phyloP scores from a whole-genome alignment of 2,888 invertebrate genomes.

The Latheticus oryzae region DNA sequence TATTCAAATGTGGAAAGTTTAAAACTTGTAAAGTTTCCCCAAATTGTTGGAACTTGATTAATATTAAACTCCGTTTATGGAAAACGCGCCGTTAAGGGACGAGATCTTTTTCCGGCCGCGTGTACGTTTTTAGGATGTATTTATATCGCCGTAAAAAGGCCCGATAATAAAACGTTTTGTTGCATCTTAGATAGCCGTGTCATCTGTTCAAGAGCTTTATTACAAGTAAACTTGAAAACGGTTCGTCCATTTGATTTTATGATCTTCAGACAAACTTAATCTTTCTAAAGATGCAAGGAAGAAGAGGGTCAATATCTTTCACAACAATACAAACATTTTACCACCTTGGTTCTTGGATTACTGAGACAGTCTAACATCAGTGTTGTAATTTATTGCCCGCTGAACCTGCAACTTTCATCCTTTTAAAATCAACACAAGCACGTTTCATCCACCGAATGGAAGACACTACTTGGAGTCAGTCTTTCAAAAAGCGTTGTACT shows the following conservation, averaged over 20 bases:
- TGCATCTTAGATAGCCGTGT: conserved; percentile 32
- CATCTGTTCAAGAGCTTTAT: conserved; percentile 35
- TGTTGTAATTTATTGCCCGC: conserved; percentile 33
- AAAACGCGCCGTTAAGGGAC: conserved; percentile 38
- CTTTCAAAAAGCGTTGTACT: background rate
- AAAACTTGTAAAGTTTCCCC: conserved; percentile 47
- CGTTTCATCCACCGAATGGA: conserved; percentile 23
- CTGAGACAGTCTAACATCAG: conserved; percentile 23
- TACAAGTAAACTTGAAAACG: conserved; percentile 7
- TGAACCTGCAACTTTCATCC: conserved; percentile 32
- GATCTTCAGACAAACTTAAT: conserved; percentile 3
- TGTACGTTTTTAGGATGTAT: conserved; percentile 33
- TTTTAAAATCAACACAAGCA: conserved; percentile 33
- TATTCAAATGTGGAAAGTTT: conserved; percentile 53
- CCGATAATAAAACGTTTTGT: conserved; percentile 35
- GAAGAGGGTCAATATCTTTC: conserved; percentile 10
- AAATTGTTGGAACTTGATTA: conserved; percentile 52
- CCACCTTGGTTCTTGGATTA: conserved; percentile 29
- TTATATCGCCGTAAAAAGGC: conserved; percentile 30
- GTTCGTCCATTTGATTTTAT: conserved; percentile 22
- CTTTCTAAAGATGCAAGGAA: conserved; percentile 9
- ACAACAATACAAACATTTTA: conserved; percentile 8
- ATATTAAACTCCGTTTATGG: conserved; percentile 51
- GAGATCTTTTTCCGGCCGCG: conserved; percentile 25
- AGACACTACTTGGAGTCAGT: conserved; percentile 27